phyloP scores from a whole-genome alignment of 2,113 vertebrate genomes.

The Scolopax mira region DNA sequence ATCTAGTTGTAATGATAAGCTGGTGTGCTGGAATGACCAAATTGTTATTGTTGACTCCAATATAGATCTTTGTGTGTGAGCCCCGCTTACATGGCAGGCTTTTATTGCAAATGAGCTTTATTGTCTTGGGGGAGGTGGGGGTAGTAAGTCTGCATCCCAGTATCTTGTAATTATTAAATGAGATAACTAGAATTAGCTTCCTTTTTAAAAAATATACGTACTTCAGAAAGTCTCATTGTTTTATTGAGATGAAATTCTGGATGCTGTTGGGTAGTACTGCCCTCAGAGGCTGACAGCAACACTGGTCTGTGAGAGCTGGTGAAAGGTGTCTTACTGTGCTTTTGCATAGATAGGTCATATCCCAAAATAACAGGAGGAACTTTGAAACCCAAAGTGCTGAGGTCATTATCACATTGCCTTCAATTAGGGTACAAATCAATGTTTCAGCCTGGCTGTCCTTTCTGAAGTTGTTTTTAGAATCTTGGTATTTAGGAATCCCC shows the following conservation, averaged over 20 bases:
- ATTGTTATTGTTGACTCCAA: neutral
- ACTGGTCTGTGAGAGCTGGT: neutral
- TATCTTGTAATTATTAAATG: neutral
- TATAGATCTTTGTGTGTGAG: fast-evolving
- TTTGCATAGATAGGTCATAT: neutral
- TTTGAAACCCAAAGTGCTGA: neutral
- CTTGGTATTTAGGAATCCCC: neutral
- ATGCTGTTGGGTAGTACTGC: neutral
- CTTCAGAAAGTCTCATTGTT: neutral
- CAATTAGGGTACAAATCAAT: neutral
- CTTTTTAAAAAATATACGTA: fast-evolving
- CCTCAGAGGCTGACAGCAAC: neutral
- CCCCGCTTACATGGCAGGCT: neutral
- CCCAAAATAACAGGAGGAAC: neutral
- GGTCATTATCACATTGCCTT: neutral
- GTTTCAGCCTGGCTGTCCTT: neutral
- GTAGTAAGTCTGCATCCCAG: fast-evolving
- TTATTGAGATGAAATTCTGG: neutral
- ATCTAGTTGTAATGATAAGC: neutral
- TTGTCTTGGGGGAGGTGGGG: fast-evolving
- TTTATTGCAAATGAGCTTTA: neutral
- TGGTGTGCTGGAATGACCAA: neutral
- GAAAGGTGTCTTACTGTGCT: neutral
- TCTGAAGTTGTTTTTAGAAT: neutral
- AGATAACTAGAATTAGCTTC: too few species aligned